A percentile compares a stretch with the other conserved stretches of the same genome.
phyloP scores from a whole-genome alignment of 1,140 invertebrate species.

The Oedothorax gibbosus region DNA sequence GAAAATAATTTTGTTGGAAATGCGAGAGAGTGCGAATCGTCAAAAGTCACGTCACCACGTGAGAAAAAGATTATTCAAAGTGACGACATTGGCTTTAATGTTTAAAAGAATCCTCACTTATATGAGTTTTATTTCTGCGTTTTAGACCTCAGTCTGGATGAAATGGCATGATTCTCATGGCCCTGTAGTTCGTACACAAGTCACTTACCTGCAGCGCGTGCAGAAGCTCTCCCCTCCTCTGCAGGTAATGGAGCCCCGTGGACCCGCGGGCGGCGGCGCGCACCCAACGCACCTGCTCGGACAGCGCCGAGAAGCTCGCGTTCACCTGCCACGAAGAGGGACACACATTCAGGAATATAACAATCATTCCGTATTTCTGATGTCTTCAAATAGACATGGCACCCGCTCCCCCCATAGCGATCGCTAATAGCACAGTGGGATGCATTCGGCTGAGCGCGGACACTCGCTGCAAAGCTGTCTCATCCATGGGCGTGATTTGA shows the following conservation, averaged over 20 bases:
- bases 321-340: slow-evolving; percentile 62
- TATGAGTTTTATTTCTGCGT: no score
- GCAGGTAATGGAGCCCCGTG: slow-evolving; percentile 63
- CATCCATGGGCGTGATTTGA: no score
- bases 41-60: background rate
- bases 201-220: slow-evolving; percentile 32
- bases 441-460: no score
- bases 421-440: no score
- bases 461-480: no score
- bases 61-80: background rate
- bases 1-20: no score
- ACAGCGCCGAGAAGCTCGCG: slow-evolving; percentile 65
- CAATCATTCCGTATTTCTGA: background rate
- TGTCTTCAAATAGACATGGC: slow-evolving; percentile 53
- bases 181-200: no score
- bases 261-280: slow-evolving; percentile 65
- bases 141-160: no score
- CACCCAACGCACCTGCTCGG: slow-evolving; percentile 64
- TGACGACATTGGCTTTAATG: background rate
- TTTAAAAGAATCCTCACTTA: background rate
- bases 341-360: background rate
- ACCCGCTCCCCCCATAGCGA: no score
- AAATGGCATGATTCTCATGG: no score
- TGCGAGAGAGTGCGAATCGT: no score
- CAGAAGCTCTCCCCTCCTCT: slow-evolving; percentile 41